Evolutionary conservation across 2,888 invertebrate genomes (phyloP).

Genomic region (Cantharis nigra): DNA sequence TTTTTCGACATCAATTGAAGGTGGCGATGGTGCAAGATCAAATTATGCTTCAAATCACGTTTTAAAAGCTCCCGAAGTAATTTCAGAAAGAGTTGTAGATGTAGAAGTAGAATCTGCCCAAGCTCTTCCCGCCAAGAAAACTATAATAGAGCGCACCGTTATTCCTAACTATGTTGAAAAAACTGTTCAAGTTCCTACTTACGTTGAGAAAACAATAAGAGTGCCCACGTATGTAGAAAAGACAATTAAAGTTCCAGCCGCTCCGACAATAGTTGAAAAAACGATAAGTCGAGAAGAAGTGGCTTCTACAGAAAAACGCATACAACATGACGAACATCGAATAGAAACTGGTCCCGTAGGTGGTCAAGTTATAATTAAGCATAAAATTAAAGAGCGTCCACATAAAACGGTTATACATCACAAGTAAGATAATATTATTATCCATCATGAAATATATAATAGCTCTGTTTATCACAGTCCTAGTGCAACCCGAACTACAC

Average conservation of each 20-base stretch:
- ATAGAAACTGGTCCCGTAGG: not conserved
- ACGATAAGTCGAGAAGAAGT: slow-evolving; percentile 41
- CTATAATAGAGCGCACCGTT: slow-evolving; percentile 49
- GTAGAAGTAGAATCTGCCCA: slow-evolving; percentile 23
- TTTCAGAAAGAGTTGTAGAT: slow-evolving; percentile 13
- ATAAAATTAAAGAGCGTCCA: not conserved
- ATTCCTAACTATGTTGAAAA: slow-evolving; percentile 52
- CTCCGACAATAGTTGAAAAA: slow-evolving; percentile 50
- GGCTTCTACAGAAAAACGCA: slow-evolving; percentile 1
- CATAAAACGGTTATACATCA: slow-evolving; percentile 7
- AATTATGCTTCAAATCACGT: not conserved
- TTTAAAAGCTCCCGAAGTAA: not conserved
- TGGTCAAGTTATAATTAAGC: slow-evolving; percentile 3
- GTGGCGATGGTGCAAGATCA: not conserved
- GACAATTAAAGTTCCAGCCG: slow-evolving; percentile 46
- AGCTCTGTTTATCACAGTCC: too few relatives aligned
- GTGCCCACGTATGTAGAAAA: slow-evolving; percentile 52
- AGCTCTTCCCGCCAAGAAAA: slow-evolving; percentile 35
- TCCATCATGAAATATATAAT: too few relatives aligned
- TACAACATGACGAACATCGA: not conserved
- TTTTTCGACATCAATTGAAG: not conserved
- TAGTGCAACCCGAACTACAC: too few relatives aligned
- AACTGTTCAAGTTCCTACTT: slow-evolving; percentile 49
- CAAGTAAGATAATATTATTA: slow-evolving; percentile 6
- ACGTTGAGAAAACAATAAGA: slow-evolving; percentile 50